phyloP scores from a whole-genome alignment of 2,797 vertebrate genomes.

The Alfaro cultratus region DNA sequence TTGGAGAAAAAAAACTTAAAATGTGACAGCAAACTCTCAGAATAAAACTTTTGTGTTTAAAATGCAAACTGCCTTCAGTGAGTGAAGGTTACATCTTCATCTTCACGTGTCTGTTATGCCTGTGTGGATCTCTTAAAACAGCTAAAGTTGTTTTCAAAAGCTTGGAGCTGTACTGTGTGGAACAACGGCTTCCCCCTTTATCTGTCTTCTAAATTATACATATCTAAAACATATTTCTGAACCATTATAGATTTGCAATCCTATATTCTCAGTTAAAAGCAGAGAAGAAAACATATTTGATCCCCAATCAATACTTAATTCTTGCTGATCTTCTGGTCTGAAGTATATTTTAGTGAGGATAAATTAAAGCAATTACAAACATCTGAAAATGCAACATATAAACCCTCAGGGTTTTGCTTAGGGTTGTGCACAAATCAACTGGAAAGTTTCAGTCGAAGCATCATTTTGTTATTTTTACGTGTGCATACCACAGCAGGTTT shows the following conservation, averaged over 20 bases:
- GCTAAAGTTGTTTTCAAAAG: background rate
- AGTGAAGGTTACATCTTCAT: conserved; percentile 49
- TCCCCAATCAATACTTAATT: background rate
- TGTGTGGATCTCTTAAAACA: background rate
- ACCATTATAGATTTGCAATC: background rate
- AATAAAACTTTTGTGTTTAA: conserved; percentile 40
- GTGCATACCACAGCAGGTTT: background rate
- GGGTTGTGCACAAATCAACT: background rate
- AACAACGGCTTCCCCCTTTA: background rate
- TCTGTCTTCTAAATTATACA: background rate
- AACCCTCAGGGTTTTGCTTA: background rate
- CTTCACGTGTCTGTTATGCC: background rate
- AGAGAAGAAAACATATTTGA: background rate
- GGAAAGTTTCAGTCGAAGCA: background rate
- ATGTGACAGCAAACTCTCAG: conserved; percentile 19
- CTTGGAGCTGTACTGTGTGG: conserved; percentile 10
- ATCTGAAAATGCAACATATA: background rate
- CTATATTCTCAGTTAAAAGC: background rate
- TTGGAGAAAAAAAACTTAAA: background rate
- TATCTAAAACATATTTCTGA: background rate
- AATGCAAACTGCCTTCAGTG: conserved; percentile 32
- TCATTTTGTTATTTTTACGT: background rate
- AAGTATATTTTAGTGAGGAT: background rate
- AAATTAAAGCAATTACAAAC: background rate
- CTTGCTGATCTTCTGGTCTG: background rate